Evolutionary conservation across 2,113 vertebrate species (phyloP).

Genomic region (Micronycteris hirsuta): DNA sequence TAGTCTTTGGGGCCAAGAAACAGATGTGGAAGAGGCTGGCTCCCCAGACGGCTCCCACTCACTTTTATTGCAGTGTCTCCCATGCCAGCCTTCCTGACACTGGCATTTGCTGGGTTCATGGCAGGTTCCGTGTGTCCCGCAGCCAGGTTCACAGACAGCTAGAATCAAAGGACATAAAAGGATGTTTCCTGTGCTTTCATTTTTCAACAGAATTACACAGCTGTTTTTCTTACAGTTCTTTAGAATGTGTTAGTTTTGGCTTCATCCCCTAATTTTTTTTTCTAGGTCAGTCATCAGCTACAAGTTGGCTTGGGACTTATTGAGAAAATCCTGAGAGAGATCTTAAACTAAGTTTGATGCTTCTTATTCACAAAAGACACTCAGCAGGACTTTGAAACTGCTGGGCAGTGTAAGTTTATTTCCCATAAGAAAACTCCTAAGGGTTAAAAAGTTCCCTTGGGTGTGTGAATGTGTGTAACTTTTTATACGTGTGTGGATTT

Average conservation of each 20-base stretch:
- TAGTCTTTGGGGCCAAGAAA: neutral
- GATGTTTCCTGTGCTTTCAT: neutral
- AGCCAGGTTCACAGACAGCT: constrained; percentile 91
- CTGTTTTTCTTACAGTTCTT: constrained; percentile 31
- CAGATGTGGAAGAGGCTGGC: neutral
- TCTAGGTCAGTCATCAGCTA: neutral
- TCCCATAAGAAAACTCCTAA: constrained; percentile 8
- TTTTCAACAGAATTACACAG: neutral
- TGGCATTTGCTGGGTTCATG: constrained; percentile 89
- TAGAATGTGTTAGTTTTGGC: neutral
- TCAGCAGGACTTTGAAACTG: neutral
- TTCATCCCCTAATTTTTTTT: neutral
- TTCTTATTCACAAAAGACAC: neutral
- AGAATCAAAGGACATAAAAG: constrained; percentile 21
- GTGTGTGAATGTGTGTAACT: neutral
- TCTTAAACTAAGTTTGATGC: neutral
- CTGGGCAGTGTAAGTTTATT: neutral
- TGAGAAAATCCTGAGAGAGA: neutral
- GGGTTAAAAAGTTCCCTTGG: neutral
- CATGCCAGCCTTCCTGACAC: constrained; percentile 90
- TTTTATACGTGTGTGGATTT: neutral
- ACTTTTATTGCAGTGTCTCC: constrained; percentile 92
- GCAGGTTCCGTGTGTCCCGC: constrained; percentile 86
- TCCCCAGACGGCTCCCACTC: constrained; percentile 73
- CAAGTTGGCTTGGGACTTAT: neutral